A percentile compares a stretch with the other conserved stretches of the same genome.
These are phyloP conservation scores for Virgularia gustaviana DNA, from an alignment of 92 coral and sea anemone genomes.

Conservation along the genomic window DNA sequence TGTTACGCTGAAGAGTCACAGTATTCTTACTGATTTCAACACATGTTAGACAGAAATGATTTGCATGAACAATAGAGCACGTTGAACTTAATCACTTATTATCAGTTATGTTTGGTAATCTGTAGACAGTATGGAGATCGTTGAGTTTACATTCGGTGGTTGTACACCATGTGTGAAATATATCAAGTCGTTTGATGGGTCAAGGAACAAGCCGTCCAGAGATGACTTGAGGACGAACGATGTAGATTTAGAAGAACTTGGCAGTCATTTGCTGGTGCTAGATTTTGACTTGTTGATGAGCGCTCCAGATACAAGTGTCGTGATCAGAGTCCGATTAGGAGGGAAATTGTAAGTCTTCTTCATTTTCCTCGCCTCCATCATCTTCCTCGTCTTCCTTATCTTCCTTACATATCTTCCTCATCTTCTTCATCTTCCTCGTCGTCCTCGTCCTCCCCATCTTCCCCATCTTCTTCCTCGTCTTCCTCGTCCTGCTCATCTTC, in stretches of 20 bases:
- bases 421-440: background rate
- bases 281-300: constrained; percentile 79
- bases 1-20: too few species aligned
- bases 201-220: constrained; percentile 67
- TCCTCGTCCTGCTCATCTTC: too few species aligned
- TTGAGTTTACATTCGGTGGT: constrained; percentile 82
- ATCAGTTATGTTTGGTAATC: background rate
- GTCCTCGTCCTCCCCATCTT: constrained; percentile 13
- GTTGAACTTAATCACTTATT: background rate
- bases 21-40: too few species aligned
- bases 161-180: constrained; percentile 79
- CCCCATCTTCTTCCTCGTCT: background rate
- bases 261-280: constrained; percentile 77
- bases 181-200: constrained; percentile 80
- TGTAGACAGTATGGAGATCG: constrained; percentile 77
- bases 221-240: constrained; percentile 41
- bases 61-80: background rate
- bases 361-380: background rate
- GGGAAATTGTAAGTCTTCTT: constrained; percentile 78
- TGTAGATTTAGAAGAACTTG: constrained; percentile 69
- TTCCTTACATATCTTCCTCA: background rate
- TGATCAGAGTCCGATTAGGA: constrained; percentile 76
- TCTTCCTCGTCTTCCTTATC: background rate
- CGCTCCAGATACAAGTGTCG: constrained; percentile 83
- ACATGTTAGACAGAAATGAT: too few species aligned